Evolutionary conservation across 2,113 vertebrate genomes (phyloP).

Genomic region (Sclerurus mexicanus): DNA sequence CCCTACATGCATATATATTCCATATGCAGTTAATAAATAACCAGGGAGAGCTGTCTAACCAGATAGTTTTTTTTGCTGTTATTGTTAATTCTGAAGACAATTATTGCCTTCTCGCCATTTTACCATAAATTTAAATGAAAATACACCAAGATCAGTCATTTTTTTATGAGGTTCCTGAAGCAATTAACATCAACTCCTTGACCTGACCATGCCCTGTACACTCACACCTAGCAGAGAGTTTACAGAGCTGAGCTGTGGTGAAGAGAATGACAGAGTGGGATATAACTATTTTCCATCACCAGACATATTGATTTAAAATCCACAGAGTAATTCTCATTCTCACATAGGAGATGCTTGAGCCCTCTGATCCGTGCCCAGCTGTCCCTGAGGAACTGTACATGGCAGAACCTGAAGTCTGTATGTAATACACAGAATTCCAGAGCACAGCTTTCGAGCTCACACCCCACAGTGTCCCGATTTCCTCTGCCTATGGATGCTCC

Average conservation of each 20-base stretch:
- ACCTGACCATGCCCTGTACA: not conserved
- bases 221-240: not conserved
- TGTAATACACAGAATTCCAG: not conserved
- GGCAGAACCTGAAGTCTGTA: not conserved
- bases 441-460: not conserved
- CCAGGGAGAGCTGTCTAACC: not conserved
- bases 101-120: not conserved
- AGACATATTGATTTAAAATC: not conserved
- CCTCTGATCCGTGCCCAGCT: not conserved
- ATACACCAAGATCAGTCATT: not conserved
- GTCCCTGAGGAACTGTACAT: not conserved
- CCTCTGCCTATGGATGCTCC: not conserved
- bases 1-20: not conserved
- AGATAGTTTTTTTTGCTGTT: not conserved
- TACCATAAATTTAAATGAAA: not conserved
- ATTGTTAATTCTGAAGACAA: not conserved
- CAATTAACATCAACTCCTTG: not conserved
- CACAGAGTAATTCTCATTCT: not conserved
- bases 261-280: not conserved
- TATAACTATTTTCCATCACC: not conserved
- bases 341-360: not conserved
- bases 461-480: not conserved
- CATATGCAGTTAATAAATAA: not conserved
- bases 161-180: not conserved
- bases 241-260: not conserved